Base-by-base conservation (phyloP, 2,888 invertebrate species). In the Melipona beecheii region DNA sequence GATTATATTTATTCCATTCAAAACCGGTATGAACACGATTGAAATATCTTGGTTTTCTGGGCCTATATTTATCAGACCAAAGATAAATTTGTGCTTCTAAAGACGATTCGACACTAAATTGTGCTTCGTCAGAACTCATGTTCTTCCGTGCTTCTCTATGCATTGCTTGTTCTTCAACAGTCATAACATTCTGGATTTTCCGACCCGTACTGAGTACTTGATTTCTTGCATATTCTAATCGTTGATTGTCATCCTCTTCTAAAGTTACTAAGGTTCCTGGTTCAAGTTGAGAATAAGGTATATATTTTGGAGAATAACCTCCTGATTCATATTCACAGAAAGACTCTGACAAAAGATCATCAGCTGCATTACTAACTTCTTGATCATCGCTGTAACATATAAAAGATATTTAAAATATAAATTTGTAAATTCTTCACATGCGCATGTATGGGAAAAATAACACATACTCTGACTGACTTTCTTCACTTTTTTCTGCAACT, bases 1-100 rank as follows among this genome's bases (percentile, higher is more conserved):
- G 99, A 95, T 99, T 99, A 95, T 99, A 99, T 95, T 99, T 99
- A 95, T 99, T 99, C 99, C 99, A 99, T 93, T 99, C 99, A 95
- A 99, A 99, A 24, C 99, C 99, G 0, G 98, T 98, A 93, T 98
- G 98, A 5, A 98, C 98, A 78, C 98, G 96, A 95, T 99, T 99
- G 95, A 99, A 99, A 95, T 99, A 99, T 31, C 99, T 95, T 0
- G 99, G 99, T 93, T 99, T 99, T 69, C 99, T 95, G 0, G 99
- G 99, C 19, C 99, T 95, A 95, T 99, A 99, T 95, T 99, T 99
- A 95, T 99, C 99, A 0, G 99, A 98, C 98, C 99, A 99, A 50
- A 98, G 95, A 92, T 98, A 98, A 17, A 98, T 97, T 95, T 98
- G 97, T 84, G 97, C 97, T 90, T 98, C 98, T 86, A 99, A 94